Conservation (phyloP, 2,113 vertebrate genomes). For the Perca schrenkii region DNA sequence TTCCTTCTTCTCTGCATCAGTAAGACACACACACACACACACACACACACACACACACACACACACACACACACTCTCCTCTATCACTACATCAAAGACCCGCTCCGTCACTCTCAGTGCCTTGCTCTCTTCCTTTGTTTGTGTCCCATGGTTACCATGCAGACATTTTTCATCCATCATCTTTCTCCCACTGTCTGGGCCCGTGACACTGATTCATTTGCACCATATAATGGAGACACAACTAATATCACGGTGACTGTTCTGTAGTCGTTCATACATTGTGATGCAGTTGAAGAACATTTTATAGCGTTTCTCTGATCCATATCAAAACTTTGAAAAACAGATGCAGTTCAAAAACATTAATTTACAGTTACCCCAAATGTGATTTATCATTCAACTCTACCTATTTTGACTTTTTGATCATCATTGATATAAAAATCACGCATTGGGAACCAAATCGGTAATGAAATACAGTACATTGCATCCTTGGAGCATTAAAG, state of each 20-base stretch:
- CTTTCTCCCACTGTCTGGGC: conserved; percentile 42
- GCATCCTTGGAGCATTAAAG: not conserved
- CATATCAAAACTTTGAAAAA: not conserved
- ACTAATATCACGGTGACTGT: not conserved
- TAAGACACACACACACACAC: not conserved
- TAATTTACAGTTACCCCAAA: not conserved
- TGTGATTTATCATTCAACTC: not conserved
- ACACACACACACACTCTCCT: not conserved
- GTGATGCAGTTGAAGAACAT: not conserved
- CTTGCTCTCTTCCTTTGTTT: conserved; percentile 11
- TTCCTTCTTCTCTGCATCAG: conserved; percentile 8
- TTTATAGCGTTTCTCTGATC: not conserved
- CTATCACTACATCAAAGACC: conserved; percentile 15
- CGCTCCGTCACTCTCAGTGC: not conserved
- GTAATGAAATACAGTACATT: not conserved
- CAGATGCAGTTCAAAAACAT: not conserved
- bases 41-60: not conserved
- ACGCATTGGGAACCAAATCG: not conserved
- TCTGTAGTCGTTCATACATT: not conserved
- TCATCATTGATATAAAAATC: not conserved
- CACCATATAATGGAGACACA: not conserved
- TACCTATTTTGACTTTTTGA: not conserved
- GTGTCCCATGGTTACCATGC: conserved; percentile 19
- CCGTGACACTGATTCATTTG: conserved; percentile 55
- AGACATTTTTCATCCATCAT: conserved; percentile 57